Evolutionary conservation across 2,797 vertebrate species (phyloP), one percentile per base, ranked within the genome.

Genomic region (Falco peregrinus): DNA sequence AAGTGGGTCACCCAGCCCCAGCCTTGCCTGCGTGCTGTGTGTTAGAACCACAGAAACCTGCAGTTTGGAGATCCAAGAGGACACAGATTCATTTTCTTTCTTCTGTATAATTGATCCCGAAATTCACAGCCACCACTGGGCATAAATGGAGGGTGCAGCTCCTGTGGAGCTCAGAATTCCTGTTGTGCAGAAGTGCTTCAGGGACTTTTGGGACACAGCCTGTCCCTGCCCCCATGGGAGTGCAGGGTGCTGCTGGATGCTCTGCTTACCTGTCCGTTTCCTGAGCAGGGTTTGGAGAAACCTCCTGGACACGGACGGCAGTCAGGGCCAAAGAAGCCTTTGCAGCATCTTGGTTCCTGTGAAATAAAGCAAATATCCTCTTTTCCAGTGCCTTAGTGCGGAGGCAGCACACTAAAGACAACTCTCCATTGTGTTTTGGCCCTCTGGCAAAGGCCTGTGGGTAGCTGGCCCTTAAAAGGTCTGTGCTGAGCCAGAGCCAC

Each of bases 271-370:
- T 98, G 98, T 29, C 99, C 99, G 1, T 98, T 98, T 91, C 98
- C 98, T 0, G 98, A 99, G 93, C 99, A 99, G 0, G 99, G 98
- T 3, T 93, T 97, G 61, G 75, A 96, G 96, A 98, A 98, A 47
- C 98, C 99, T 89, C 99, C 99, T 1, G 99, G 99, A 84, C 99
- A 99, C 0, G 98, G 98, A 28, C 86, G 97, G 94, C 99, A 99
- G 63, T 98, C 98, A 31, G 98, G 97, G 47, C 99, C 99, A 7
- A 98, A 99, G 97, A 99, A 99, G 5, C 99, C 99, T 95, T 96
- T 98, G 96, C 99, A 99, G 85, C 99, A 99, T 2, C 95, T 97
- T 5, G 97, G 97, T 41, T 97, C 98, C 99, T 99, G 93, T 60
- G 85, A 92, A 97, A 94, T 22, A 91, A 91, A 91, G 26, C 6